A percentile compares a stretch with the other conserved stretches of the same genome.
Evolutionary conservation across 2,888 invertebrate species (phyloP).

Genomic region (Fragum whitleyi): DNA sequence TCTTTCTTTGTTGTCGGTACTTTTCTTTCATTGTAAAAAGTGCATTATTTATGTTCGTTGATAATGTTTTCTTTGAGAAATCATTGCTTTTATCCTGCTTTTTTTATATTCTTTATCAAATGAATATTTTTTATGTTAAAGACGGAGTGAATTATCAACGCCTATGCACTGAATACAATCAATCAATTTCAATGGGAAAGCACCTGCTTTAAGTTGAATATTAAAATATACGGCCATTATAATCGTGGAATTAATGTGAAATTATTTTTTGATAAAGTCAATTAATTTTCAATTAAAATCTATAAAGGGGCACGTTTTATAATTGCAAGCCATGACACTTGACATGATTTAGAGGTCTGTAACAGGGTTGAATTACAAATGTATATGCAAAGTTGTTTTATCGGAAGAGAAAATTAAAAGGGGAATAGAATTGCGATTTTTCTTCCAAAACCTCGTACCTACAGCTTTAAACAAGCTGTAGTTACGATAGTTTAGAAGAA

Average conservation of each 20-base stretch:
- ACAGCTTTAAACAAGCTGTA: too few species aligned
- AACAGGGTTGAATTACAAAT: background rate
- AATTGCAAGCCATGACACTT: background rate
- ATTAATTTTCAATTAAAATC: background rate
- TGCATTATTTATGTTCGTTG: too few species aligned
- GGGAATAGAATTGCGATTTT: too few species aligned
- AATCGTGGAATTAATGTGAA: background rate
- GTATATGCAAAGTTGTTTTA: too few species aligned
- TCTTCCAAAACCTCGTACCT: too few species aligned
- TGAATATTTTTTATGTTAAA: background rate
- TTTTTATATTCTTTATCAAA: too few species aligned
- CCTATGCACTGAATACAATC: background rate
- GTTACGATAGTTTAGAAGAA: too few species aligned
- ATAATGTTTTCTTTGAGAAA: too few species aligned
- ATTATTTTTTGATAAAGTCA: constrained; percentile 1
- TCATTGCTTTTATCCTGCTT: too few species aligned
- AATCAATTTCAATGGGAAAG: background rate
- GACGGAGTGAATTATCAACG: background rate
- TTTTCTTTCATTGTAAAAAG: too few species aligned
- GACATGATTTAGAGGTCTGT: background rate
- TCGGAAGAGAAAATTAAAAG: too few species aligned
- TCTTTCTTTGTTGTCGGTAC: too few species aligned
- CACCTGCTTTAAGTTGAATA: constrained; percentile 1
- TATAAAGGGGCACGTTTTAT: background rate
- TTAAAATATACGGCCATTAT: background rate